Evolutionary conservation across 1,140 invertebrate species (phyloP).

Genomic region (Papilio dardanus): DNA sequence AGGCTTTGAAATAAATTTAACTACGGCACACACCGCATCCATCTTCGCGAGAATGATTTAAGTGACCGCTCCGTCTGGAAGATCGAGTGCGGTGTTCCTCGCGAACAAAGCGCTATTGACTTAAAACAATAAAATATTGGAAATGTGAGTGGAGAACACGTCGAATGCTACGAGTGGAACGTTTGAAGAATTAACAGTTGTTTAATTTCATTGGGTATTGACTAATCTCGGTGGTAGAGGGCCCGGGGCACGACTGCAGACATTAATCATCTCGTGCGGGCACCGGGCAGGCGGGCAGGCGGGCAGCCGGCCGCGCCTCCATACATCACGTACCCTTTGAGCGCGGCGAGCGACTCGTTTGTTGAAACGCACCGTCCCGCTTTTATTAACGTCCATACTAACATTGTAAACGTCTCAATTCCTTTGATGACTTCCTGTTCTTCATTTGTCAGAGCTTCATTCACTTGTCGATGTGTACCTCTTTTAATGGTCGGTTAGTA

Average conservation of each 20-base stretch:
- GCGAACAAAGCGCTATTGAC: constrained; percentile 53
- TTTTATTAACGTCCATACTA: constrained; percentile 71
- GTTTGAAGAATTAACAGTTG: constrained; percentile 37
- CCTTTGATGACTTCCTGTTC: constrained; percentile 72
- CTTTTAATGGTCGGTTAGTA: constrained; percentile 62
- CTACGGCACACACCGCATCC: constrained; percentile 39
- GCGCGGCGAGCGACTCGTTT: constrained; percentile 63
- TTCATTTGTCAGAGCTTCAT: constrained; percentile 56
- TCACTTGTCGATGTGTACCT: constrained; percentile 53
- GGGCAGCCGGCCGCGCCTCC: constrained; percentile 44
- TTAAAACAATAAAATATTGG: constrained; percentile 55
- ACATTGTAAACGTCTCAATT: constrained; percentile 76
- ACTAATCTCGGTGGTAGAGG: constrained; percentile 41
- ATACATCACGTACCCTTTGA: constrained; percentile 72
- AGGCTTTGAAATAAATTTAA: constrained; percentile 43
- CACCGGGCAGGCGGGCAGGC: constrained; percentile 42
- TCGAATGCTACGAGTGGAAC: not conserved
- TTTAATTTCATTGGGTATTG: constrained; percentile 52
- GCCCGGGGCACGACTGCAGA: constrained; percentile 44
- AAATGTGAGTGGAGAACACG: constrained; percentile 39
- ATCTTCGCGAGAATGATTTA: constrained; percentile 59
- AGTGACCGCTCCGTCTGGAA: constrained; percentile 42
- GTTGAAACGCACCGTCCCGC: constrained; percentile 63
- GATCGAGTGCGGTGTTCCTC: constrained; percentile 43
- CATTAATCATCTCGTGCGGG: constrained; percentile 73